Percentiles rank a stretch among this genome's conserved stretches.
These are phyloP conservation scores for Falco rusticolus DNA, from an alignment of 2,797 vertebrate genomes.

Conservation along the genomic window DNA sequence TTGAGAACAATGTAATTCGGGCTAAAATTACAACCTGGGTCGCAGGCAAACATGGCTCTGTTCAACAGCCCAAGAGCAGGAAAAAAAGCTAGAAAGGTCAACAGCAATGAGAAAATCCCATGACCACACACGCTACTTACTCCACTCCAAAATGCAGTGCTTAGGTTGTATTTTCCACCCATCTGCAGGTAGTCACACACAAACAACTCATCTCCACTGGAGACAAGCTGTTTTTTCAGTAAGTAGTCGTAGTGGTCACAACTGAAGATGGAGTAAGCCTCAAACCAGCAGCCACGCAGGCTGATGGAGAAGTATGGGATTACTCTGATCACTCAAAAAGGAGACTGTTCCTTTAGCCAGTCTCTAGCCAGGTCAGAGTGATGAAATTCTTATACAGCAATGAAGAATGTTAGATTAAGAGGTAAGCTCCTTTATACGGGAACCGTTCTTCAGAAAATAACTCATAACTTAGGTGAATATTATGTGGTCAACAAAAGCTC, in stretches of 20 bases:
- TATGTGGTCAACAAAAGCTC: background rate
- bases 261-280: background rate
- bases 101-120: background rate
- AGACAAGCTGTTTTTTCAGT: background rate
- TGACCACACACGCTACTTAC: background rate
- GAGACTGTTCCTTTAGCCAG: background rate
- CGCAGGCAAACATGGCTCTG: background rate
- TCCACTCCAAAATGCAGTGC: accelerated
- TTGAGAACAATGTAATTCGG: background rate
- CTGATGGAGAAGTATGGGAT: background rate
- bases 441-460: background rate
- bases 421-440: background rate
- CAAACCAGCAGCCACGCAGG: background rate
- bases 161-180: background rate
- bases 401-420: background rate
- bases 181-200: background rate
- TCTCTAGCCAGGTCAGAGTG: background rate
- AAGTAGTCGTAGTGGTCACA: background rate
- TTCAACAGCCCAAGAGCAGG: background rate
- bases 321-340: background rate
- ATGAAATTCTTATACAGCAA: background rate
- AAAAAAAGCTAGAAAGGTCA: background rate
- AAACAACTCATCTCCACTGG: background rate
- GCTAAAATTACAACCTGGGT: background rate
- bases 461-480: background rate